Conservation (phyloP, 1,140 invertebrate species). For the Venustaconcha ellipsiformis region DNA sequence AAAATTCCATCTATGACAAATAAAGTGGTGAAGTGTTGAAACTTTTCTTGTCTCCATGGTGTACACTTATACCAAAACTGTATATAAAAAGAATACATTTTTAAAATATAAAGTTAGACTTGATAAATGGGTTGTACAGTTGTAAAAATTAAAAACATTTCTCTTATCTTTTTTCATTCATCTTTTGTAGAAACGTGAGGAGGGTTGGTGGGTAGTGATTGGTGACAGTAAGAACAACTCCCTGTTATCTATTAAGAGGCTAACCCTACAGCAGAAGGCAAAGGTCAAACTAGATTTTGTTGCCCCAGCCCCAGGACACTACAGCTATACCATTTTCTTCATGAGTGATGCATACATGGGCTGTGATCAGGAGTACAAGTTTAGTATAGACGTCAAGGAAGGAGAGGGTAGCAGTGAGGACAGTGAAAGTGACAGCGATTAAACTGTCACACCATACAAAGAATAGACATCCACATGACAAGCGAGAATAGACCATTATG, state of each 20-base stretch:
- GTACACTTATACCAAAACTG: too few species aligned
- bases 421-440: constrained; percentile 64
- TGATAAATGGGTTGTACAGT: too few species aligned
- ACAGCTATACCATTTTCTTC: constrained; percentile 96
- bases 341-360: constrained; percentile 99
- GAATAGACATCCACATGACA: not conserved
- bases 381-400: constrained; percentile 81
- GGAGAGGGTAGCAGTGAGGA: constrained; percentile 66
- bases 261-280: constrained; percentile 93
- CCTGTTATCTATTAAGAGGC: constrained; percentile 94
- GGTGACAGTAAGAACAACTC: constrained; percentile 96
- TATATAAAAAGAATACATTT: too few species aligned
- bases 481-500: too few species aligned
- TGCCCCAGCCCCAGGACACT: constrained; percentile 81
- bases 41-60: too few species aligned
- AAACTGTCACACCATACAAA: not conserved
- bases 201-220: constrained; percentile 99
- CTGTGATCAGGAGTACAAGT: constrained; percentile 80
- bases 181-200: constrained; percentile 85
- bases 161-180: constrained; percentile 16
- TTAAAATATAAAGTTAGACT: too few species aligned
- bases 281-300: constrained; percentile 97
- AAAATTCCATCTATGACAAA: too few species aligned
- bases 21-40: too few species aligned
- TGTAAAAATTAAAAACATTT: too few species aligned